Evolutionary conservation across 2,888 invertebrate genomes (phyloP).

Genomic region (Orthonychiurus folsomi): DNA sequence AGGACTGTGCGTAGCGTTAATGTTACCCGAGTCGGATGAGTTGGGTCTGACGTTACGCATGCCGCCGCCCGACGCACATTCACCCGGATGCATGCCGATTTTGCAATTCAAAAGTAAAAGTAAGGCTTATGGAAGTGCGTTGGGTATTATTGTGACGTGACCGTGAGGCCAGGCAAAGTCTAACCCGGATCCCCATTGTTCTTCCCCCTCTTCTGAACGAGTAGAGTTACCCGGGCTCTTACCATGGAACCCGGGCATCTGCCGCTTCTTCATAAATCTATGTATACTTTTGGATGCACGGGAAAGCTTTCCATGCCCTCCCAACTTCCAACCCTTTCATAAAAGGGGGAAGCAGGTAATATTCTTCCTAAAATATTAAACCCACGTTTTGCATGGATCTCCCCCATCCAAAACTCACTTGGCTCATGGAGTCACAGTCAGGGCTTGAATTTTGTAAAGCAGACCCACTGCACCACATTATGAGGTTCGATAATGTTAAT

Average conservation of each 20-base stretch:
- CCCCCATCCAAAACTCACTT: too few species aligned
- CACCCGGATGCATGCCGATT: too few species aligned
- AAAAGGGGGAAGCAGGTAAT: neutral
- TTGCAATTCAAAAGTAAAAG: too few species aligned
- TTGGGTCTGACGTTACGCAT: too few species aligned
- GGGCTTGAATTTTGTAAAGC: neutral
- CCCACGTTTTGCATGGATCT: too few species aligned
- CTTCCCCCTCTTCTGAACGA: neutral
- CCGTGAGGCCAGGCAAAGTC: neutral
- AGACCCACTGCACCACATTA: neutral
- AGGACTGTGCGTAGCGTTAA: neutral
- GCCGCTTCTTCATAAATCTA: neutral
- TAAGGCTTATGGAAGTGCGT: neutral
- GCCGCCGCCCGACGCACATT: too few species aligned
- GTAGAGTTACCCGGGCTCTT: neutral
- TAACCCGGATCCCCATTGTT: neutral
- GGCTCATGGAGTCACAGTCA: neutral
- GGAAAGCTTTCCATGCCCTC: neutral
- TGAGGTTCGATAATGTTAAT: neutral
- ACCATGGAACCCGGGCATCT: neutral
- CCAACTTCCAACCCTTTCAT: too few species aligned
- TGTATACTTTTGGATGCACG: neutral
- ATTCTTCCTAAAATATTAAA: conserved; percentile 1
- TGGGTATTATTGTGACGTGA: neutral
- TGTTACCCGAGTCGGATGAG: too few species aligned